Base-by-base conservation (phyloP, 2,113 vertebrate genomes). In the Podarcis raffonei region DNA sequence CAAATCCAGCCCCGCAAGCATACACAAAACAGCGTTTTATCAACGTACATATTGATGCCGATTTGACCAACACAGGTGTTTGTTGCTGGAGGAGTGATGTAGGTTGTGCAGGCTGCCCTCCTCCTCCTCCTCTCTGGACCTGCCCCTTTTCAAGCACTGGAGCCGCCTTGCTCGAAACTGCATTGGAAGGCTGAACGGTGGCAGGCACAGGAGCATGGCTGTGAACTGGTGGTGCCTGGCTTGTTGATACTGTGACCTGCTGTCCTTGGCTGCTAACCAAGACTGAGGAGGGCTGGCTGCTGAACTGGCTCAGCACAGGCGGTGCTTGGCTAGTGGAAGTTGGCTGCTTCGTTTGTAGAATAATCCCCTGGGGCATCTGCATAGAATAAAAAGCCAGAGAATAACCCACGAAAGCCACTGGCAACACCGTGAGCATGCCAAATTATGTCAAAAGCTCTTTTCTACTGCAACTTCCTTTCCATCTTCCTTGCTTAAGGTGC, bases 361-460 rank as follows among this genome's bases (percentile, higher is more conserved):
- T 94, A 81, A 98, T 97, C 92, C 95, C 98, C 81, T 98, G 98
- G 37, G 98, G 98, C 90, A 98, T 95, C 98, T 99, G 94, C 32
- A 42, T 32, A 87, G 84, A 53, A 75, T 80, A 87, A 35, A 90
- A 69, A 59, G 74, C 53, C n/a, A 89, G 68, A 66, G 81, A 57
- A 65, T 42, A 81, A 74, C 6, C 23, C 68, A 22, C 15, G 20
- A 27, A 48, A 42, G 2, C 15, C 66, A 12, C 35, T 48, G 37
- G 65, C 65, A 42, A 30, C 6, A 23, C 16, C 69, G 65, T 12
- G 22, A 30, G 18, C 5, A 6, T n/a, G 15, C 66, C 27, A 72
- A 7, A 5, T 16, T 37, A 75, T 37, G 5, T 25, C 42, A 74
- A 53, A 27, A 62, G 57, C 5, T 1, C 25, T 1, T 27, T 4